These are phyloP conservation scores for Phthorimaea operculella DNA, from an alignment of 1,140 invertebrate genomes.

Conservation along the genomic window DNA sequence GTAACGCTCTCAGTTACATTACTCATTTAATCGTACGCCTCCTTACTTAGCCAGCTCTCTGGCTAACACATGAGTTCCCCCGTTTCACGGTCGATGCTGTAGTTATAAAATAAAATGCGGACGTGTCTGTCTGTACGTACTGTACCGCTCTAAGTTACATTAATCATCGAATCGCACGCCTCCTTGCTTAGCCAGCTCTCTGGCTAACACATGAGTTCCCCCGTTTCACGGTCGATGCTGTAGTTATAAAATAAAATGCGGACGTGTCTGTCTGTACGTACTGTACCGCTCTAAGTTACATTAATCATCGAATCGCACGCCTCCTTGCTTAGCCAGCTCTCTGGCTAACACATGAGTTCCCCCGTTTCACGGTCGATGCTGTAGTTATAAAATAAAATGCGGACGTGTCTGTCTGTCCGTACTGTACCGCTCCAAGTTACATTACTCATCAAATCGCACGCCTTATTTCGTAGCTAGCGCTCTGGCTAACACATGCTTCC, in stretches of 20 bases:
- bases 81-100: slow-evolving; percentile 10
- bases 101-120: slow-evolving; percentile 55
- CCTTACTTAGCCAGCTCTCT: neutral
- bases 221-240: slow-evolving; percentile 9
- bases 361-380: slow-evolving; percentile 9
- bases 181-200: slow-evolving; percentile 12
- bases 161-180: slow-evolving; percentile 16
- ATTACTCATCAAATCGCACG: slow-evolving; percentile 14
- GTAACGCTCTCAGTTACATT: too few relatives aligned
- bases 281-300: too few relatives aligned
- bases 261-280: slow-evolving; percentile 45
- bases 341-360: slow-evolving; percentile 9
- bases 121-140: slow-evolving; percentile 42
- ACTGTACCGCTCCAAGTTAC: too few relatives aligned
- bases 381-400: too few relatives aligned
- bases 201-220: slow-evolving; percentile 12
- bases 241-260: slow-evolving; percentile 53
- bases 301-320: slow-evolving; percentile 16
- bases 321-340: slow-evolving; percentile 13
- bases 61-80: slow-evolving; percentile 13
- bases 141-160: too few relatives aligned
- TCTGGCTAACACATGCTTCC: slow-evolving; percentile 8
- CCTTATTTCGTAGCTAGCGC: slow-evolving; percentile 15
- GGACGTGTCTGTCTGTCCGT: too few relatives aligned
- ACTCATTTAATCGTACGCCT: too few relatives aligned